These are phyloP conservation scores for Hexactinellida sp. DNA, from an alignment of 37 sponge, comb jelly and placozoan genomes.

Conservation along the genomic window DNA sequence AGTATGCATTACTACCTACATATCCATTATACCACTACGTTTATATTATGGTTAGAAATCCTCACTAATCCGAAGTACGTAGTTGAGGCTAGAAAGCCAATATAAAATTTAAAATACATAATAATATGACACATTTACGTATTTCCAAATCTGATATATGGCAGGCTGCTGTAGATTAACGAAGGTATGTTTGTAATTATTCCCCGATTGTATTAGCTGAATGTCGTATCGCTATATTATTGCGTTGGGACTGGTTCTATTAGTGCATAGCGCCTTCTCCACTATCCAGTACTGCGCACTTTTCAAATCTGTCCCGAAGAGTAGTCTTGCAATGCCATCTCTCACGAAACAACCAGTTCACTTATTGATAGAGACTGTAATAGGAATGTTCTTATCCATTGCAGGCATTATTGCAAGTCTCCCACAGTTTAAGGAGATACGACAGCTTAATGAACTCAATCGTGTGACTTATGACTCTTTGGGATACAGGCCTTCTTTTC, in stretches of 20 bases:
- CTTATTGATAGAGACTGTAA: neutral
- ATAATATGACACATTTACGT: no score
- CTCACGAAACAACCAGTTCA: neutral
- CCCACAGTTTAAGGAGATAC: neutral
- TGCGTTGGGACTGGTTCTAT: neutral
- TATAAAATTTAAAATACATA: no score
- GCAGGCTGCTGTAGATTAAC: no score
- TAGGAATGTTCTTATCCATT: neutral
- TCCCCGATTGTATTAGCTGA: no score
- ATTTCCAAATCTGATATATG: no score
- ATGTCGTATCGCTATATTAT: neutral
- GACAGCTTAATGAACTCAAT: neutral
- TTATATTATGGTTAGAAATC: no score
- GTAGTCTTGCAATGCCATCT: neutral
- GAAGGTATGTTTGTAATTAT: no score
- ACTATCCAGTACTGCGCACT: neutral
- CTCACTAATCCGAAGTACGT: no score
- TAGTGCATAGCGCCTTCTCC: neutral
- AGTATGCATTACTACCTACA: no score
- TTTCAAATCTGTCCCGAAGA: neutral
- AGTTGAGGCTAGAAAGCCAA: no score
- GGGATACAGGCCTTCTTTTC: neutral
- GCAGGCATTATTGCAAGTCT: neutral
- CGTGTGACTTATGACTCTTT: neutral
- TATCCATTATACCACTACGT: no score